A percentile compares a stretch with the other conserved stretches of the same genome.
Conservation (phyloP, 2,113 vertebrate species). For the Donacobius atricapilla region DNA sequence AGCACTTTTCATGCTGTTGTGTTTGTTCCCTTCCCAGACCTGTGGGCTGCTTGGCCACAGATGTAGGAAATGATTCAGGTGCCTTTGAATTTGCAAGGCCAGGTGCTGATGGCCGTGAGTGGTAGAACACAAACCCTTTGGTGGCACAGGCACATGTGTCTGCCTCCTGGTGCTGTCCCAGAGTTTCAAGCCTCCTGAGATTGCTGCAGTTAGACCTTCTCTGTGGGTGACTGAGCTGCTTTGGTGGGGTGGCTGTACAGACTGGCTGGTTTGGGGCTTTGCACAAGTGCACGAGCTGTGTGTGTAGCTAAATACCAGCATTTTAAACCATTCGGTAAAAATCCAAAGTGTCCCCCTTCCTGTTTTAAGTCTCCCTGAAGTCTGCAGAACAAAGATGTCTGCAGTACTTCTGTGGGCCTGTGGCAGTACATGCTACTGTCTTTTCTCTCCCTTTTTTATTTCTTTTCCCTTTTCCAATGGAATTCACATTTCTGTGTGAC, state of each 20-base stretch:
- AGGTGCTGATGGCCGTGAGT: background rate
- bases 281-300: background rate
- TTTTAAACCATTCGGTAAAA: background rate
- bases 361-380: background rate
- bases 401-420: background rate
- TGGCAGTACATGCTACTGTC: rapidly evolving
- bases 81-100: background rate
- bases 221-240: rapidly evolving
- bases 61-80: background rate
- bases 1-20: rapidly evolving
- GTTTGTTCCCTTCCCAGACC: background rate
- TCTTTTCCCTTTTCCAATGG: background rate
- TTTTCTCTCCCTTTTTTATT: background rate
- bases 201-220: background rate
- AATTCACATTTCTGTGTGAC: background rate
- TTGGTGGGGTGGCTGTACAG: background rate
- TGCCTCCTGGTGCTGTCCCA: background rate
- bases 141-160: rapidly evolving
- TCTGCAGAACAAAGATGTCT: background rate
- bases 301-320: background rate
- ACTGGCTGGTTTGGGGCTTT: background rate
- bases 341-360: background rate
- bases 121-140: background rate
- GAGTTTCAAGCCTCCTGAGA: background rate
- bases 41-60: background rate